phyloP scores from a whole-genome alignment of 2,113 vertebrate genomes.

The Gopherus flavomarginatus region DNA sequence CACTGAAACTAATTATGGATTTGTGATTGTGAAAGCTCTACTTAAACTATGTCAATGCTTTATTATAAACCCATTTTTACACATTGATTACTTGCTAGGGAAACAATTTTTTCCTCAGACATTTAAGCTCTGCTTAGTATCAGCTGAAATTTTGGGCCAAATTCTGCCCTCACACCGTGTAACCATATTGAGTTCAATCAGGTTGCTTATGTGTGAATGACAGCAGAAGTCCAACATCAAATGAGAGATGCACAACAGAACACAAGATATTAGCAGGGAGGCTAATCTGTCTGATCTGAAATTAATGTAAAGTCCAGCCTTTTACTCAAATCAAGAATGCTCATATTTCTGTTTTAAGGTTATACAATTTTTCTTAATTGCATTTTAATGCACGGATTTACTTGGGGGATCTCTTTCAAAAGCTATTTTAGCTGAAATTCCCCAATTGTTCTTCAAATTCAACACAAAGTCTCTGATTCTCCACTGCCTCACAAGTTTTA shows the following conservation, averaged over 20 bases:
- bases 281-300: background rate
- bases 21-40: background rate
- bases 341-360: background rate
- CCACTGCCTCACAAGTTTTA: background rate
- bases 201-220: background rate
- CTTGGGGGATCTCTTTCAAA: background rate
- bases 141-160: background rate
- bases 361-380: background rate
- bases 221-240: background rate
- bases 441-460: background rate
- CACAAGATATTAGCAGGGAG: background rate
- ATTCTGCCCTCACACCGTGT: background rate
- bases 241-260: background rate
- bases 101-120: background rate
- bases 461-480: background rate
- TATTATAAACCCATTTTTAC: background rate
- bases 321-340: background rate
- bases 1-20: background rate
- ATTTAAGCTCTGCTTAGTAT: background rate
- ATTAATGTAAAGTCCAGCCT: background rate
- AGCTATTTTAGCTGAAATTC: background rate
- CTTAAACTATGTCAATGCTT: background rate
- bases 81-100: background rate
- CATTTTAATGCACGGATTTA: background rate
- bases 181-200: background rate